Conservation (phyloP, 2,888 invertebrate genomes). For the Proisotoma minuta region DNA sequence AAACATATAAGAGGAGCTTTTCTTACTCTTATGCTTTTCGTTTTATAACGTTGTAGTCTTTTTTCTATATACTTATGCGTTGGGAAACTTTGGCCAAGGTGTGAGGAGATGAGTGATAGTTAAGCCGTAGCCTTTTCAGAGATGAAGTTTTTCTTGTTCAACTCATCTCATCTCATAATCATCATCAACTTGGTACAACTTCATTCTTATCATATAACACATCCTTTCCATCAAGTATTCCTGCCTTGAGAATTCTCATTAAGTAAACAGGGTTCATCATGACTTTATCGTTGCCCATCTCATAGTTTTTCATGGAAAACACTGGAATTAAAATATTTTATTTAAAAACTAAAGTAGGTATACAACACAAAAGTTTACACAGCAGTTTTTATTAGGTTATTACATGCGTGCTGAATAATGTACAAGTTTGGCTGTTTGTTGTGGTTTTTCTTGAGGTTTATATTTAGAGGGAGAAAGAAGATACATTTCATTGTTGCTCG, state of each 20-base stretch:
- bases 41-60: too few species aligned
- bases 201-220: not conserved
- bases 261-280: not conserved
- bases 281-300: not conserved
- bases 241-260: too few species aligned
- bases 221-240: not conserved
- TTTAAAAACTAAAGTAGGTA: not conserved
- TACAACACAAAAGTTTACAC: not conserved
- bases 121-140: not conserved
- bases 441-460: not conserved
- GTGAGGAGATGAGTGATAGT: conserved; percentile 21
- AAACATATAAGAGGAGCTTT: too few species aligned
- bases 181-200: conserved; percentile 10
- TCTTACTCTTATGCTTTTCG: too few species aligned
- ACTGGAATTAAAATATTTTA: not conserved
- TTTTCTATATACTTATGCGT: too few species aligned
- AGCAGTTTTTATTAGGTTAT: not conserved
- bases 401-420: too few species aligned
- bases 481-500: not conserved
- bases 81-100: too few species aligned
- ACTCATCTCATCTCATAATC: conserved; percentile 8
- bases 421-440: too few species aligned
- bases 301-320: not conserved
- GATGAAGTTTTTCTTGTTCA: conserved; percentile 3
- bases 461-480: not conserved